A percentile compares a stretch with the other conserved stretches of the same genome.
Evolutionary conservation across 2,797 vertebrate genomes (phyloP).

Genomic region (Hapalemur alaotrensis): DNA sequence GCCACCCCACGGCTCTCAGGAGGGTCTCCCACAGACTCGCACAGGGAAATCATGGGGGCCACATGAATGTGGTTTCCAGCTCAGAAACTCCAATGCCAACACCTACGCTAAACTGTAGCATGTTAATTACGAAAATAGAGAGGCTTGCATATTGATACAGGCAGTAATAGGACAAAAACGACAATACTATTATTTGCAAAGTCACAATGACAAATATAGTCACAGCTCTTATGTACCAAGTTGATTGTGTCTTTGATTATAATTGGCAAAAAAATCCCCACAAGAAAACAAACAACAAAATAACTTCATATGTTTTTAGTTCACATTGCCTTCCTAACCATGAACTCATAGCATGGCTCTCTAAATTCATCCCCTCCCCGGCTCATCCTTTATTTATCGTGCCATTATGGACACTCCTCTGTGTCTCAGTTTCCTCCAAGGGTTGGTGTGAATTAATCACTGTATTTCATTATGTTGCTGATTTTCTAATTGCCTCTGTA

Average conservation of each 20-base stretch:
- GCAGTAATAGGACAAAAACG: background rate
- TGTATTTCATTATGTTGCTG: accelerated
- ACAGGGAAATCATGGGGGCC: accelerated
- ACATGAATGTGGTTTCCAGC: accelerated
- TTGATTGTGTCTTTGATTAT: background rate
- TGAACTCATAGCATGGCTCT: accelerated
- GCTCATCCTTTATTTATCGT: background rate
- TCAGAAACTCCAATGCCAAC: background rate
- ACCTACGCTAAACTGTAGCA: accelerated
- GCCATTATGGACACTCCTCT: no score
- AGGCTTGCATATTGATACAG: background rate
- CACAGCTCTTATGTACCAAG: background rate
- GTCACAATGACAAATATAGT: accelerated
- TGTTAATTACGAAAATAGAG: background rate
- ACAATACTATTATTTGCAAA: accelerated
- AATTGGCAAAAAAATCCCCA: no score
- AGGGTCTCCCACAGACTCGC: accelerated
- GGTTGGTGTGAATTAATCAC: no score
- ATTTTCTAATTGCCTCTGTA: background rate
- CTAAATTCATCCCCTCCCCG: accelerated
- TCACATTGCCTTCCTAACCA: accelerated
- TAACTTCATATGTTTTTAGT: no score
- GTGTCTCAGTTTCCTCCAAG: background rate
- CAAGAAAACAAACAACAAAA: background rate
- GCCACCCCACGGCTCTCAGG: accelerated